Evolutionary conservation across 2,113 vertebrate genomes (phyloP), one percentile per base, ranked within the genome.

Genomic region (Lota lota): DNA sequence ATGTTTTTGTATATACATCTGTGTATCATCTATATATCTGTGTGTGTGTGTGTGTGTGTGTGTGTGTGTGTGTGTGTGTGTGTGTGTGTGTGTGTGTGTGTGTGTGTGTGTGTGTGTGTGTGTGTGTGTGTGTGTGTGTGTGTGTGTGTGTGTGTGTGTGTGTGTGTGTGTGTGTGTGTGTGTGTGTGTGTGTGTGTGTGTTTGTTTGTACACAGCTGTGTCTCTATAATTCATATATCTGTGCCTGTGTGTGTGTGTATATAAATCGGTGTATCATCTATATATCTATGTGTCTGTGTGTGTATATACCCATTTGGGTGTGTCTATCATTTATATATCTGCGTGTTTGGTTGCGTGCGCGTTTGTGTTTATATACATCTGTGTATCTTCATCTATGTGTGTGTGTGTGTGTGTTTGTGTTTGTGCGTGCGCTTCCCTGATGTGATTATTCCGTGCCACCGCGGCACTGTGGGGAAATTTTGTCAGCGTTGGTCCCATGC

Each of bases 391-490:
- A 2, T 56, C 8, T 56, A 15, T 56, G 53, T 56, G 61, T 36
- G 61, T 75, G 66, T 75, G 68, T 61, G 58, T 62, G 58, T 50
- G 58, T 68, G 60, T 66, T 19, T 58, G 62, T 71, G 68, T 22
- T 33, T 58, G 22, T 71, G 4, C 65, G 62, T 74, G 60, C 70
- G 67, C 69, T 66, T 73, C 72, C 66, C 69, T 64, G 19, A 79
- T 78, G 74, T 84, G 75, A 85, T 83, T 86, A 79, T 73, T 72
- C 67, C 68, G 69, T 57, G 54, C 63, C 83, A 72, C 67, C 66
- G 0, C 53, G 82, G 67, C 83, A 82, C 79, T 83, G 73, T 65
- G 73, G 76, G 74, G 67, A 87, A 85, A 79, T 82, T 77, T 74
- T 75, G 51, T 53, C 16, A 77, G 76, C 76, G 83, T 72, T 74